These are phyloP conservation scores for Chaenocephalus aceratus DNA, from an alignment of 2,113 vertebrate genomes.

Conservation along the genomic window DNA sequence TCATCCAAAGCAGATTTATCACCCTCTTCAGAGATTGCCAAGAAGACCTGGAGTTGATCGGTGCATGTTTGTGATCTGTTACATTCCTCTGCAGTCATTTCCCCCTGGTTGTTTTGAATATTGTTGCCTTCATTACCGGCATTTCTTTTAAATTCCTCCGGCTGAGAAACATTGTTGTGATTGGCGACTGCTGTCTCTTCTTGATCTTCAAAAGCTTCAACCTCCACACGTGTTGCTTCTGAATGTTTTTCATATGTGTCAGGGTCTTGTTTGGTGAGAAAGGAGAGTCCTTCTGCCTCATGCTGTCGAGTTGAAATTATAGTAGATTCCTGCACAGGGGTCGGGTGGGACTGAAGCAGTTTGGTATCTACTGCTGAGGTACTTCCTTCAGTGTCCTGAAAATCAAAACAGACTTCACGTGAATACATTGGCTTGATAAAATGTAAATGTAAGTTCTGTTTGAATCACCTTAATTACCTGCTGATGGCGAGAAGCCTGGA, in stretches of 20 bases:
- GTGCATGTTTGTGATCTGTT: not conserved
- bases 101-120: not conserved
- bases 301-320: not conserved
- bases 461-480: conserved; percentile 43
- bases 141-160: not conserved
- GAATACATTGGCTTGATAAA: not conserved
- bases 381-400: conserved; percentile 40
- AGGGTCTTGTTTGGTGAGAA: conserved; percentile 16
- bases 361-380: not conserved
- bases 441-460: not conserved
- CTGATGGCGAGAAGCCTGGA: conserved; percentile 9
- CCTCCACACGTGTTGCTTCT: not conserved
- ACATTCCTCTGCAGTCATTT: conserved; percentile 14
- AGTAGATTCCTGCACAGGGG: conserved; percentile 25
- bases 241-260: conserved; percentile 6
- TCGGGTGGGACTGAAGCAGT: not conserved
- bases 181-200: conserved; percentile 3
- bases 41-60: conserved; percentile 10
- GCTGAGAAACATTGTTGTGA: conserved; percentile 4
- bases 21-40: not conserved
- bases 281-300: conserved; percentile 1
- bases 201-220: not conserved
- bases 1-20: conserved; percentile 8
- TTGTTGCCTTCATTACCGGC: not conserved
- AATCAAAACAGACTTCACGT: not conserved